phyloP scores from a whole-genome alignment of 2,797 vertebrate genomes.

The Cyprinella venusta region DNA sequence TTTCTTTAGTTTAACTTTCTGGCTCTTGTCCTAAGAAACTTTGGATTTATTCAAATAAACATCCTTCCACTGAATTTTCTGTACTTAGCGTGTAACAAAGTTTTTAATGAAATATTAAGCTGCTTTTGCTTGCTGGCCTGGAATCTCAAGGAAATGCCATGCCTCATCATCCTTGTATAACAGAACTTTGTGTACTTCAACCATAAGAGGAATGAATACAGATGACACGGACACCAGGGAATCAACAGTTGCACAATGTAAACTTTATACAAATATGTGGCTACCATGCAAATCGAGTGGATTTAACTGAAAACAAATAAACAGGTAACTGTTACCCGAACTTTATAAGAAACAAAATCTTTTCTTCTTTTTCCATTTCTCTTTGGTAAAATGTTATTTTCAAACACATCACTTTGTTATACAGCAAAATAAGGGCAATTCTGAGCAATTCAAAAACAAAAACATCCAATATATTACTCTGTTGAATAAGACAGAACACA shows the following conservation, averaged over 20 bases:
- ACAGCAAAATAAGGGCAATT: neutral
- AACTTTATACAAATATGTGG: constrained; percentile 25
- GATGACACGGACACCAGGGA: constrained; percentile 3
- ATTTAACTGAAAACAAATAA: constrained; percentile 19
- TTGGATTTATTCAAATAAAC: constrained; percentile 47
- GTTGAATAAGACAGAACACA: constrained; percentile 9
- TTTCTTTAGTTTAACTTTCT: constrained; percentile 22
- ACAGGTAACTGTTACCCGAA: neutral
- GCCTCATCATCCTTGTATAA: constrained; percentile 32
- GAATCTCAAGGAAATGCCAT: constrained; percentile 41
- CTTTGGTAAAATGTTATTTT: neutral
- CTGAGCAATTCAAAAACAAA: neutral
- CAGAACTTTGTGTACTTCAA: constrained; percentile 10
- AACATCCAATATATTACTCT: neutral
- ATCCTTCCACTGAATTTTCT: constrained; percentile 13
- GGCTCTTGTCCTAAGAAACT: constrained; percentile 46
- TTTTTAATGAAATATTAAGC: constrained; percentile 30
- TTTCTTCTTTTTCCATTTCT: neutral
- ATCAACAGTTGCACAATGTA: neutral
- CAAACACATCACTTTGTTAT: neutral
- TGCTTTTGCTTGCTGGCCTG: neutral
- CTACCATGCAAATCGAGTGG: constrained; percentile 6
- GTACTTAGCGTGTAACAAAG: neutral
- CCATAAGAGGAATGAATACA: constrained; percentile 22
- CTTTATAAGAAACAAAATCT: neutral